Evolutionary conservation across 2,113 vertebrate species (phyloP), one percentile per base, ranked within the genome.

Genomic region (Vulpes ferrilata): DNA sequence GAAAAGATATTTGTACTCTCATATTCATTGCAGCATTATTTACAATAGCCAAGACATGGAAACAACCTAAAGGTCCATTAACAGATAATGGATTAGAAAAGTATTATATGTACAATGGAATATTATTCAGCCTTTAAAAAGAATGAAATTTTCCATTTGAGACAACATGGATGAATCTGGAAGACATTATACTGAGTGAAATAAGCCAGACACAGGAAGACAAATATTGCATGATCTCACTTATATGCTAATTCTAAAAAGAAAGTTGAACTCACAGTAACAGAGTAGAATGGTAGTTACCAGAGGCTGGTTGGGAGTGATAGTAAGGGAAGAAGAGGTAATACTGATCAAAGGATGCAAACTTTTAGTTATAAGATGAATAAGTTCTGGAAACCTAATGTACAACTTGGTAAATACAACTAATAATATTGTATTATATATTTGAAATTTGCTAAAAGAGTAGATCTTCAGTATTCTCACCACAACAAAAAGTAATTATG

Each of bases 161-260:
- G 55, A 81, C 32, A 65, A 64, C 15, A 71, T 38, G 32, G 32
- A 53, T 88, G 5, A 81, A 62, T 8, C 43, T 88, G 32, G 51
- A 88, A 30, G 38, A 38, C 30, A 81, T 81, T 62, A 30, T 23
- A 19, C 57, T 88, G 71, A 62, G 11, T 53, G 22, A 88, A 81
- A 81, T 88, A 51, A 93, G 71, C 81, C 85, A 88, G 23, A 60
- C 51, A 71, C 64, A 81, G 60, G 67, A 86, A 86, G 67, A 89
- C 48, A 85, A 85, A 32, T 74, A 65, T 76, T 62, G 35, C 59
- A 43, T 65, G 71, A 93, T 65, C 8, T 93, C 23, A 85, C 59
- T 86, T 19, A 57, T 32, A 64, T 43, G 13, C 25, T 25, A 51
- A 78, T 30, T 65, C 73, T 76, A n/a, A 27, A 82, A 81, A 38